A percentile compares a stretch with the other conserved stretches of the same genome.
Conservation (phyloP, 2,888 invertebrate species). For the Frankliniella intonsa region DNA sequence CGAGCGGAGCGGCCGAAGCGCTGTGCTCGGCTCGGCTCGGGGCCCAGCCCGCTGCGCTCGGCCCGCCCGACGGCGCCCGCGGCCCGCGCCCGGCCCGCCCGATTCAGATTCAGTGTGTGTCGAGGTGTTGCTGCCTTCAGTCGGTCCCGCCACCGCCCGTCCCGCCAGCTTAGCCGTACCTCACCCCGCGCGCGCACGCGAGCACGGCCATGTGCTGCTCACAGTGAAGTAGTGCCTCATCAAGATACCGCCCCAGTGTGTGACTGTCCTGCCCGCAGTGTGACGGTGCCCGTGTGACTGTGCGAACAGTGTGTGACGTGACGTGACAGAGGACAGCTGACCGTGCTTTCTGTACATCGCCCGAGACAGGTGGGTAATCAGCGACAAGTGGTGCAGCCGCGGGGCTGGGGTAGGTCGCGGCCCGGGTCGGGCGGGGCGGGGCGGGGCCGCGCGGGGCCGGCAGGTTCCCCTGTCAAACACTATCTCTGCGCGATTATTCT, state of each 20-base stretch:
- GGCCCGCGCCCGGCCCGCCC: background rate
- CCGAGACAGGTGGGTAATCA: too few relatives aligned
- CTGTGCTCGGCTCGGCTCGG: background rate
- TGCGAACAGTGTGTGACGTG: too few relatives aligned
- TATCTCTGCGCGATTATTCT: too few relatives aligned
- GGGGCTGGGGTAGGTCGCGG: too few relatives aligned
- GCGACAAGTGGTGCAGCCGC: too few relatives aligned
- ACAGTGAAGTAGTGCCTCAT: background rate
- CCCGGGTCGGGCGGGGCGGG: too few relatives aligned
- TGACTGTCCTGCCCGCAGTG: background rate
- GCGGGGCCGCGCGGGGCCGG: too few relatives aligned
- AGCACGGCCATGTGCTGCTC: background rate
- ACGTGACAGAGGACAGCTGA: too few relatives aligned
- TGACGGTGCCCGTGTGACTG: background rate
- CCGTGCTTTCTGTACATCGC: too few relatives aligned
- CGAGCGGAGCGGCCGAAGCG: background rate
- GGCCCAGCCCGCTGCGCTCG: background rate
- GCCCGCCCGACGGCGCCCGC: background rate
- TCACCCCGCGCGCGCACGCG: too few relatives aligned
- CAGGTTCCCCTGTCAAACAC: too few relatives aligned
- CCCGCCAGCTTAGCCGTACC: background rate
- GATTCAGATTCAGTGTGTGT: background rate
- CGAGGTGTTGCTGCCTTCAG: background rate
- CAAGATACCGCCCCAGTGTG: background rate
- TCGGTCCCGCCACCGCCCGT: background rate